Evolutionary conservation across 2,797 vertebrate species (phyloP).

Genomic region (Pseudopleuronectes americanus): DNA sequence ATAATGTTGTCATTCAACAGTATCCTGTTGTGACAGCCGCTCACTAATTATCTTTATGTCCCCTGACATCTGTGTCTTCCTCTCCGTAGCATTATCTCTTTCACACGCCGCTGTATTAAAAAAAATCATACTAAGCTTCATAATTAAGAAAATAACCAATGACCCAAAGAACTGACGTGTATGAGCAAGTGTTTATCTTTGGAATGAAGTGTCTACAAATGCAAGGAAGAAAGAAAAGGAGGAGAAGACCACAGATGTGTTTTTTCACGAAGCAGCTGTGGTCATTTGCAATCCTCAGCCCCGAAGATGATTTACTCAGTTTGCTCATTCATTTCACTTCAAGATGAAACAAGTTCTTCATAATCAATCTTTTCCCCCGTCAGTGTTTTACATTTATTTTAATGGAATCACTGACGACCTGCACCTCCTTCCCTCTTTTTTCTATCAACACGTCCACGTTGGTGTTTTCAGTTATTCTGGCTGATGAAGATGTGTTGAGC

Average conservation of each 20-base stretch:
- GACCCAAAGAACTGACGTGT: background rate
- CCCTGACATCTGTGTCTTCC: slow-evolving; percentile 33
- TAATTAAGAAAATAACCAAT: background rate
- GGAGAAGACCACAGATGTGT: background rate
- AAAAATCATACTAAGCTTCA: slow-evolving; percentile 1
- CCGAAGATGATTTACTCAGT: background rate
- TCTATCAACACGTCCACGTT: background rate
- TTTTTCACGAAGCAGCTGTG: background rate
- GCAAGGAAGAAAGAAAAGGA: background rate
- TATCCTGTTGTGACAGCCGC: slow-evolving; percentile 70
- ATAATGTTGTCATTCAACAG: slow-evolving; percentile 72
- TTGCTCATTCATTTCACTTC: background rate
- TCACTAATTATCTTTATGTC: slow-evolving; percentile 58
- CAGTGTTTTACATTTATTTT: background rate
- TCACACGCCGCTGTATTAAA: slow-evolving; percentile 5
- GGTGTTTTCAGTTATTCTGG: slow-evolving; percentile 13
- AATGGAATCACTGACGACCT: background rate
- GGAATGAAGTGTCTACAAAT: background rate
- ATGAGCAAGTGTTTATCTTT: slow-evolving; percentile 14
- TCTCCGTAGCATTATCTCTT: slow-evolving; percentile 36
- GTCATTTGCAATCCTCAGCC: background rate
- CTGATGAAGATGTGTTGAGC: background rate
- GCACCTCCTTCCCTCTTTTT: no score
- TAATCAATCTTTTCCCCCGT: background rate
- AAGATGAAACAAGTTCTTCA: background rate